phyloP scores from a whole-genome alignment of 2,888 invertebrate species.

The Scelioninae gen. 2 region DNA sequence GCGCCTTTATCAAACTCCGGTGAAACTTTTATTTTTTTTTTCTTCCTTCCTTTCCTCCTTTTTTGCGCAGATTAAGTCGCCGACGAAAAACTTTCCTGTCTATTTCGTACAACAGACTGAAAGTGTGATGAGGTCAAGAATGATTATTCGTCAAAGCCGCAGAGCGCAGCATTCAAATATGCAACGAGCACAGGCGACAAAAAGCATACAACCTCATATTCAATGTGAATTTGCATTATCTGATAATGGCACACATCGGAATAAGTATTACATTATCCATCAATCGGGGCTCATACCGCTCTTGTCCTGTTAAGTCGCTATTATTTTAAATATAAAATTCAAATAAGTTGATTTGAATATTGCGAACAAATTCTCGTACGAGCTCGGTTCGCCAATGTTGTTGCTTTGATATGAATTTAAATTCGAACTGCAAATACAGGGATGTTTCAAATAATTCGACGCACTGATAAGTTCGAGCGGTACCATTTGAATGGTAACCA shows the following conservation, averaged over 20 bases:
- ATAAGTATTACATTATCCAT: constrained; percentile 51
- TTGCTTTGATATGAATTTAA: too few species aligned
- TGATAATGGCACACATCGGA: constrained; percentile 46
- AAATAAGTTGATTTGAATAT: constrained; percentile 21
- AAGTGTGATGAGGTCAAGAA: constrained; percentile 62
- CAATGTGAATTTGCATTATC: constrained; percentile 57
- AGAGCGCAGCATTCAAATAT: constrained; percentile 60
- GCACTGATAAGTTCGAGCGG: too few species aligned
- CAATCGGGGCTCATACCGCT: constrained; percentile 31
- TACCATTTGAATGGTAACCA: too few species aligned
- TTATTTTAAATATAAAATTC: constrained; percentile 32
- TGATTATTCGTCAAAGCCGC: constrained; percentile 57
- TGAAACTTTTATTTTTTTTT: constrained; percentile 11
- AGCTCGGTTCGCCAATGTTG: too few species aligned
- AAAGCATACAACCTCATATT: constrained; percentile 52
- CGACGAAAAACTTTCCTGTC: constrained; percentile 28
- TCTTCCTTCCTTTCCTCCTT: too few species aligned
- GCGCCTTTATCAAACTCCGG: constrained; percentile 15
- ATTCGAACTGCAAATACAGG: too few species aligned
- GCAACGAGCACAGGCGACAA: constrained; percentile 48
- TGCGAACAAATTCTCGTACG: not conserved
- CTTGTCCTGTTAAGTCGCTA: constrained; percentile 3
- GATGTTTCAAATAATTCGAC: too few species aligned
- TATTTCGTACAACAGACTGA: constrained; percentile 44
- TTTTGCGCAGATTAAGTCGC: not conserved